Evolutionary conservation across 2,888 invertebrate genomes (phyloP).

Genomic region (Schizaphis graminum): DNA sequence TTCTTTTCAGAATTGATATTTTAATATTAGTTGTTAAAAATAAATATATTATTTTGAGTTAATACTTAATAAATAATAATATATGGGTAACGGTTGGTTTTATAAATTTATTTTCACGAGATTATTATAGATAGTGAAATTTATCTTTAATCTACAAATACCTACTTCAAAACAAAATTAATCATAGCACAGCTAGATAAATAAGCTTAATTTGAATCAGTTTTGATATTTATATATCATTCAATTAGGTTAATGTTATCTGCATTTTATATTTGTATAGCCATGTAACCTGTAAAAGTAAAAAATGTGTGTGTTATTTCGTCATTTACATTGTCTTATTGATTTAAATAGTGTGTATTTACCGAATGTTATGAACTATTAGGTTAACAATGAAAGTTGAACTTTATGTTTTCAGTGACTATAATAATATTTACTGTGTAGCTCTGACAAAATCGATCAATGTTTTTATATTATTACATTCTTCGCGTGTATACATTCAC

Average conservation of each 20-base stretch:
- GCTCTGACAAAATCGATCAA: constrained; percentile 1
- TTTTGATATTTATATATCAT: background rate
- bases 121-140: background rate
- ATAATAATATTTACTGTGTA: background rate
- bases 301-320: background rate
- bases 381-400: constrained; percentile 18
- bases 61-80: background rate
- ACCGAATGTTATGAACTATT: background rate
- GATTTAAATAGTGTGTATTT: constrained; percentile 15
- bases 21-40: background rate
- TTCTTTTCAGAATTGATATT: background rate
- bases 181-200: background rate
- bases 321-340: background rate
- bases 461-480: constrained; percentile 7
- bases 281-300: background rate
- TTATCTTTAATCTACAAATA: background rate
- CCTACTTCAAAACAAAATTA: background rate
- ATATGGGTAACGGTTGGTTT: background rate
- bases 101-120: background rate
- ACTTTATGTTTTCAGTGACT: background rate
- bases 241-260: background rate
- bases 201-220: too few relatives aligned
- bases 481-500: background rate
- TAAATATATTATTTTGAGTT: background rate
- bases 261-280: background rate